Evolutionary conservation across 2,888 invertebrate species (phyloP), one percentile per base, ranked within the genome.

Genomic region (Drosophila anceps): DNA sequence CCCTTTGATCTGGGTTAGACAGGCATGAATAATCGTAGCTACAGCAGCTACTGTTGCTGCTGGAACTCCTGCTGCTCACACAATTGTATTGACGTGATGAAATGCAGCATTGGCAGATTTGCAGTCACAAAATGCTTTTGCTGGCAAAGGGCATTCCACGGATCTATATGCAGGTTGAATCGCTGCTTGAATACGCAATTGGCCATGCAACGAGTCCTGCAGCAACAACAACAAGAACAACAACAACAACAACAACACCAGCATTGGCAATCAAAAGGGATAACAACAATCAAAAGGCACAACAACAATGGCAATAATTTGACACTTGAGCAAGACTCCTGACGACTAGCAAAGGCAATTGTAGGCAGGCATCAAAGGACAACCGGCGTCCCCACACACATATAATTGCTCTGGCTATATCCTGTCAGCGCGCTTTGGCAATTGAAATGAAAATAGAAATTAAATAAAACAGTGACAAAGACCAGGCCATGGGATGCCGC

Each of bases 111-210:
- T 50, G 50, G 53, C 60, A 53, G 58, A 58, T 64, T 58, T 50
- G 37, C 33, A 53, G 66, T 69, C 63, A 62, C 51, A 61, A 70
- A 68, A 65, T 59, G 66, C 41, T 53, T 44, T 43, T 18, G 48
- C 48, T 37, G 55, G 43, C 37, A 69, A 53, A 55, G 62, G 53
- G 39, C 31, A 37, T 60, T 57, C 51, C 55, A 53, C 50, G 37
- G 54, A 73, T 69, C 79, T 69, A 64, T 48, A 69, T 61, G 29
- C 65, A 69, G 70, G 55, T 70, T 67, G 81, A 51, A 53, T 37
- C 68, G 79, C 50, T 81, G 81, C 87, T 87, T 87, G 69, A 70
- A 59, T 73, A 55, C 77, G 84, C 90, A 89, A 89, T 86, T 90
- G 90, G 88, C 74, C 90, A 69, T 89, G 87, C 79, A 73, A 65